Percentiles rank a stretch among this genome's conserved stretches.
phyloP scores from a whole-genome alignment of 2,888 invertebrate genomes.

The Ormyrus thymus region DNA sequence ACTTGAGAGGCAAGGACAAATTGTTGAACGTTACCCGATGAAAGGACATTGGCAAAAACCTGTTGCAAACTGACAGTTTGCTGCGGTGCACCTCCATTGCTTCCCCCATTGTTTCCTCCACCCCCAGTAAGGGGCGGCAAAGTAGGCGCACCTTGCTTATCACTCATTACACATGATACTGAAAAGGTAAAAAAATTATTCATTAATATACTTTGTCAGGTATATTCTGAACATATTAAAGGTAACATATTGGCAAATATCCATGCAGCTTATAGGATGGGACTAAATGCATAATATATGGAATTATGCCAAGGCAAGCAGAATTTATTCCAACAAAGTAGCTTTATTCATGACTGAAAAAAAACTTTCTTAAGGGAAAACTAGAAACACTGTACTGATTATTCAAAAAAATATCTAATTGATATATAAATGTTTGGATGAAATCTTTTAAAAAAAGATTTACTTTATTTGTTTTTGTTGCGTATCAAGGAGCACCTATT shows the following conservation, averaged over 20 bases:
- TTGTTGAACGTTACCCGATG: slow-evolving; percentile 72
- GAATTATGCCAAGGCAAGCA: slow-evolving; percentile 1
- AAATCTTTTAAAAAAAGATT: too few relatives aligned
- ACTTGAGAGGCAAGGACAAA: slow-evolving; percentile 75
- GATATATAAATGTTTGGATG: too few relatives aligned
- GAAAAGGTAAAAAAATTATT: slow-evolving; percentile 52
- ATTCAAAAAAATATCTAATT: too few relatives aligned
- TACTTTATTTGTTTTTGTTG: not conserved
- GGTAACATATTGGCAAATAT: slow-evolving; percentile 23
- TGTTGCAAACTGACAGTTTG: slow-evolving; percentile 62
- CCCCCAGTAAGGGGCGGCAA: slow-evolving; percentile 74
- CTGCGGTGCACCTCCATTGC: slow-evolving; percentile 68
- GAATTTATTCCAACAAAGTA: slow-evolving; percentile 5
- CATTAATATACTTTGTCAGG: slow-evolving; percentile 1
- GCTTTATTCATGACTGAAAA: too few relatives aligned
- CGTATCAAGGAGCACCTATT: not conserved
- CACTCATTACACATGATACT: slow-evolving; percentile 74
- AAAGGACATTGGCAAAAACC: slow-evolving; percentile 68
- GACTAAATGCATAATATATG: not conserved
- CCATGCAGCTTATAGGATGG: slow-evolving; percentile 4
- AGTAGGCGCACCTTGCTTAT: slow-evolving; percentile 73
- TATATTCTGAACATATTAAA: not conserved
- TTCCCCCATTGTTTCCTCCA: slow-evolving; percentile 71
- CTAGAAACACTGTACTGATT: too few relatives aligned
- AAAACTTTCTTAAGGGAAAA: too few relatives aligned